phyloP scores from a whole-genome alignment of 2,113 vertebrate genomes.

The Tilapia sparmanii region DNA sequence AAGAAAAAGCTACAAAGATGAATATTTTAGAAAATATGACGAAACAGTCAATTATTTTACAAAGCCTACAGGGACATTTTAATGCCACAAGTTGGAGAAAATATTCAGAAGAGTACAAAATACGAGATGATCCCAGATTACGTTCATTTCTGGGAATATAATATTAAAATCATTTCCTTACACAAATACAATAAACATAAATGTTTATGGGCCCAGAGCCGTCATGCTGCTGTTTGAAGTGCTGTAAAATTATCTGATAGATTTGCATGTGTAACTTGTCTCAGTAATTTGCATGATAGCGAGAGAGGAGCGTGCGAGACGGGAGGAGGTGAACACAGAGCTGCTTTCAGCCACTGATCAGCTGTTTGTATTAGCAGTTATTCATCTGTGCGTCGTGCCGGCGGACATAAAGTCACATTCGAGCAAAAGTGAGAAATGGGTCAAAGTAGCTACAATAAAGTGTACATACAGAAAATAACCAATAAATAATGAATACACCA shows the following conservation, averaged over 20 bases:
- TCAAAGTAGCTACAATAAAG: background rate
- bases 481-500: background rate
- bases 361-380: background rate
- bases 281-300: constrained; percentile 38
- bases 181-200: background rate
- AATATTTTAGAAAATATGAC: background rate
- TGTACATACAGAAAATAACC: background rate
- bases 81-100: background rate
- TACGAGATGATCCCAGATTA: background rate
- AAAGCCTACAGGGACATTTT: accelerated
- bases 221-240: background rate
- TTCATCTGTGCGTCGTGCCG: accelerated
- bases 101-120: accelerated
- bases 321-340: background rate
- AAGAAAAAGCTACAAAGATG: background rate
- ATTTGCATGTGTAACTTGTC: constrained; percentile 37
- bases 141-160: background rate
- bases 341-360: background rate
- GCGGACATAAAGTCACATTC: background rate
- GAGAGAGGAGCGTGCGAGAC: background rate
- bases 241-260: background rate
- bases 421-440: background rate
- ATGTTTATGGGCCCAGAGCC: background rate
- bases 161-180: background rate
- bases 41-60: background rate